These are phyloP conservation scores for Sminthurides bifidus DNA, from an alignment of 1,140 invertebrate genomes.

Conservation along the genomic window DNA sequence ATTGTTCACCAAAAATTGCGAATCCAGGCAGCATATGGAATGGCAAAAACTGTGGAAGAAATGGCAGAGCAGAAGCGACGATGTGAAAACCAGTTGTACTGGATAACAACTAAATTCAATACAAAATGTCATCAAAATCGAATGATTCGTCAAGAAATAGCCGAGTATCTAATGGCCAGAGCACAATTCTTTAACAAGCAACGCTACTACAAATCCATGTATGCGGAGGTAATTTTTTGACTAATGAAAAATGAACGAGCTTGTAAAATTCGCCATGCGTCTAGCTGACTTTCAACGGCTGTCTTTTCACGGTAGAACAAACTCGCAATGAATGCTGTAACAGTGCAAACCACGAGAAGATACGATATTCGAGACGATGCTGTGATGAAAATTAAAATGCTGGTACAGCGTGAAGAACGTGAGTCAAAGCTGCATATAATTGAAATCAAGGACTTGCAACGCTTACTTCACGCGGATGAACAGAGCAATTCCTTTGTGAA, in stretches of 20 bases:
- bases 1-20: neutral
- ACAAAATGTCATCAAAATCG: neutral
- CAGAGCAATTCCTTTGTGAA: neutral
- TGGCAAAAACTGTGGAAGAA: neutral
- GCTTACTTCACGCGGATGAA: neutral
- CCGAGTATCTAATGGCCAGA: neutral
- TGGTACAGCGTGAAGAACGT: neutral
- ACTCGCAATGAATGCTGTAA: neutral
- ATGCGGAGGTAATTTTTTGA: too few relatives aligned
- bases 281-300: too few relatives aligned
- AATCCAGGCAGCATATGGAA: neutral
- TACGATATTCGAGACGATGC: slow-evolving; percentile 1
- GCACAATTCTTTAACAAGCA: neutral
- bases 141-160: neutral
- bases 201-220: neutral
- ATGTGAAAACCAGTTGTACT: neutral
- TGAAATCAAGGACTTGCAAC: neutral
- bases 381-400: neutral
- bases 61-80: neutral
- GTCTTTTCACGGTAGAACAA: neutral
- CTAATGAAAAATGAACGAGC: too few relatives aligned
- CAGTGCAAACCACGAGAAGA: neutral
- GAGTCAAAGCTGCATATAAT: neutral
- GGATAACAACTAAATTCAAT: neutral
- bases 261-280: too few relatives aligned